Base-by-base conservation (phyloP, 2,113 vertebrate species). In the Lasiurus cinereus region DNA sequence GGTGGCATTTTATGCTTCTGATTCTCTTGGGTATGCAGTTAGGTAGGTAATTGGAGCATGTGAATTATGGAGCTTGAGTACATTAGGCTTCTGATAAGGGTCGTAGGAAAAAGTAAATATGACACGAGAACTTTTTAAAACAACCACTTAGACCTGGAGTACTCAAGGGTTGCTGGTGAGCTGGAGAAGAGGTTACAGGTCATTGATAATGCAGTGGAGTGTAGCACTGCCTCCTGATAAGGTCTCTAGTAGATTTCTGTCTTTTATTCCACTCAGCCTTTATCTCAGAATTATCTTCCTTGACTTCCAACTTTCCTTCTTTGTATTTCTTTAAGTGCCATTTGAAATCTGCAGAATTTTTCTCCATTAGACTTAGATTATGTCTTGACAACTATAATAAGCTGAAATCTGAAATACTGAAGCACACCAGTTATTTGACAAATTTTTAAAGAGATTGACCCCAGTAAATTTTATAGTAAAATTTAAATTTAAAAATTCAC, bases 81-180 rank as follows among this genome's bases (percentile, higher is more conserved):
- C 46, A 52, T 69, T 39, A 80, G 52, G 21, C 77, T 90, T 95
- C 76, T 90, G 86, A 87, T 95, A 95, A 96, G 73, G n/a, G n/a
- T 72, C 27, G 0, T 46, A 69, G 69, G 64, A 83, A 89, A 87
- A 94, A 56, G 77, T 95, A 97, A 94, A 94, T 90, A 85, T 24
- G 73, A 39, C 54, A 43, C 18, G 56, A 89, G 88, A 73, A 91
- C 79, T 92, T 96, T 95, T 86, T 66, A 86, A 92, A 94, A 76
- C 33, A 94, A 43, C 24, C 79, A 62, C 52, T 62, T 95, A 92
- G 73, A 91, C n/a, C 33, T 24, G 56, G 76, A 78, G 77, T 84
- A n/a, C 70, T 88, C 50, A 33, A 56, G 72, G 59, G 27, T 83
- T 90, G 74, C 39, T 86, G 70, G 67, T 46, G 67, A 74, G 46